A percentile compares a stretch with the other conserved stretches of the same genome.
Conservation (phyloP, 2,888 invertebrate species). For the Conus canariensis region DNA sequence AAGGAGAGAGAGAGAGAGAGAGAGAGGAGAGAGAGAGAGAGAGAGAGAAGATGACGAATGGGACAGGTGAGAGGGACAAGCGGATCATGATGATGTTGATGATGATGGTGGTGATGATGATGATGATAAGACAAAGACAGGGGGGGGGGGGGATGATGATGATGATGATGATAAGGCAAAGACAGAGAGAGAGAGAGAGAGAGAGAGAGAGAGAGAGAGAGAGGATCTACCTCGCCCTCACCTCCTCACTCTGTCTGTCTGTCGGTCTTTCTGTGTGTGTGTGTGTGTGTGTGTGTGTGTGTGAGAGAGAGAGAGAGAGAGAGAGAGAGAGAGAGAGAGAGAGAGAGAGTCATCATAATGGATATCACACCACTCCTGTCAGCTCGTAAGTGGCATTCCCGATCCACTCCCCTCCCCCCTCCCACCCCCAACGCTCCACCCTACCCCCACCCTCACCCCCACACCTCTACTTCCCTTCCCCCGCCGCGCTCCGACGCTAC, state of each 20-base stretch:
- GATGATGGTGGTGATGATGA: too few relatives aligned
- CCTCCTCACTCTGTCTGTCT: neutral
- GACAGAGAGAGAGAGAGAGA: conserved; percentile 21
- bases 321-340: too few relatives aligned
- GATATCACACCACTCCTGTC: too few relatives aligned
- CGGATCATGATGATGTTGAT: too few relatives aligned
- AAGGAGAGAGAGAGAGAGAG: neutral
- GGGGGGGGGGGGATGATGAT: neutral
- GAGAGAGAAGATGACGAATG: neutral
- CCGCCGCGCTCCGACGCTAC: too few relatives aligned
- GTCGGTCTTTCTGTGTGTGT: neutral
- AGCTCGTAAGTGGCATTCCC: too few relatives aligned
- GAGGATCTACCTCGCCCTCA: neutral
- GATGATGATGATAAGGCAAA: neutral
- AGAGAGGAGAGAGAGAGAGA: conserved; percentile 28
- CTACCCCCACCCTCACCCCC: too few relatives aligned
- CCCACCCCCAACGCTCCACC: neutral
- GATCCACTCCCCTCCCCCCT: neutral
- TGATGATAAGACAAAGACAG: neutral
- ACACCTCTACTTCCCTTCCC: too few relatives aligned
- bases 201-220: conserved; percentile 24
- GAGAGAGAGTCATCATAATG: too few relatives aligned
- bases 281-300: neutral
- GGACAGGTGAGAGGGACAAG: too few relatives aligned
- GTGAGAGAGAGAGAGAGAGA: too few relatives aligned